Conservation (phyloP, 1,140 invertebrate genomes). For the Pygmarrhopalites habei region DNA sequence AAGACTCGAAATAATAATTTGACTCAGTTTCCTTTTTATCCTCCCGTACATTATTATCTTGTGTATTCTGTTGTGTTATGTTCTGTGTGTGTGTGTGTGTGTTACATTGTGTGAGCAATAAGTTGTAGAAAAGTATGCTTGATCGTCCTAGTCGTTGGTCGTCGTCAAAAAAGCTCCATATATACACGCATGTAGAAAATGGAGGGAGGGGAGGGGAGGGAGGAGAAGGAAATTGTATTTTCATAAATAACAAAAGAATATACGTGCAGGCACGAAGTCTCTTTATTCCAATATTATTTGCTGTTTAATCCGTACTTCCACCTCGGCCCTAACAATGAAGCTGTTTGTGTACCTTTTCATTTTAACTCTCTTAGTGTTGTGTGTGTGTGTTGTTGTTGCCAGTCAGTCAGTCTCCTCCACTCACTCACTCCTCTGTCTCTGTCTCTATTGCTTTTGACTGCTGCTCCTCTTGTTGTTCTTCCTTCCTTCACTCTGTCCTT, state of each 20-base stretch:
- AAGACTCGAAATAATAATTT: slow-evolving; percentile 24
- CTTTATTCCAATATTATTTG: slow-evolving; percentile 17
- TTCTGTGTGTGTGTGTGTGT: too few species aligned
- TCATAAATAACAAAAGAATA: slow-evolving; percentile 35
- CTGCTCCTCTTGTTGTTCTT: too few species aligned
- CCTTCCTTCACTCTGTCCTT: too few species aligned
- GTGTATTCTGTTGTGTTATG: too few species aligned
- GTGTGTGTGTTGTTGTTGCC: not conserved
- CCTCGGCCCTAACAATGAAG: slow-evolving; percentile 16
- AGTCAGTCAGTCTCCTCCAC: not conserved
- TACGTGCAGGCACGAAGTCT: slow-evolving; percentile 28
- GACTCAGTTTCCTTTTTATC: slow-evolving; percentile 23
- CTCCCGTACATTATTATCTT: slow-evolving; percentile 1
- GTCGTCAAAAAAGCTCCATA: too few species aligned
- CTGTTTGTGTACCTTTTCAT: slow-evolving; percentile 12
- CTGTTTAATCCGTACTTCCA: slow-evolving; percentile 34
- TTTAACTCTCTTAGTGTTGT: not conserved
- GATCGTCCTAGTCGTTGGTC: not conserved
- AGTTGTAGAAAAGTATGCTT: not conserved
- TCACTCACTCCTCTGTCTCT: too few species aligned
- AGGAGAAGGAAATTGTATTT: slow-evolving; percentile 34
- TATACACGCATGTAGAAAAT: too few species aligned
- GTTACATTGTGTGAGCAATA: slow-evolving; percentile 6
- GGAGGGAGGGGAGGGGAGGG: slow-evolving; percentile 10
- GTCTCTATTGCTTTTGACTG: too few species aligned